These are phyloP conservation scores for Molorchus minor DNA, from an alignment of 2,888 invertebrate species.

Conservation along the genomic window DNA sequence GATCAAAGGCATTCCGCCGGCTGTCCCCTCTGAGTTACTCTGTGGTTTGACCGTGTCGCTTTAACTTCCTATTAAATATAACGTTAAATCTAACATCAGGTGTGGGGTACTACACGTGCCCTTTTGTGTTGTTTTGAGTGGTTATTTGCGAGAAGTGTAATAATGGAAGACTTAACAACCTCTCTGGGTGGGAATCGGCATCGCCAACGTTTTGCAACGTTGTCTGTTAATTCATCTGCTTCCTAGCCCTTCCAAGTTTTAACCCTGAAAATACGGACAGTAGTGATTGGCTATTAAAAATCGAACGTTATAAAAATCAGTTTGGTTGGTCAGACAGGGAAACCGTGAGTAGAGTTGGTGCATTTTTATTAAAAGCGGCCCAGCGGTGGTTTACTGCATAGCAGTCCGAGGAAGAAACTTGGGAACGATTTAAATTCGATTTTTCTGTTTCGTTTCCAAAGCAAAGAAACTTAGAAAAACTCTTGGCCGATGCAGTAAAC, in stretches of 20 bases:
- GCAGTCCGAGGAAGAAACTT: background rate
- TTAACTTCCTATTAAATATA: too few relatives aligned
- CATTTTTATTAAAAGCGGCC: background rate
- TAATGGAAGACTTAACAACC: background rate
- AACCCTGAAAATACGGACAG: background rate
- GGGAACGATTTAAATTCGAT: background rate
- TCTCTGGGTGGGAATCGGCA: background rate
- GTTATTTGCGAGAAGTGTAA: background rate
- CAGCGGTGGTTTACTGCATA: background rate
- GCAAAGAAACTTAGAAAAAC: background rate
- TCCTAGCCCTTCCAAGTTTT: background rate
- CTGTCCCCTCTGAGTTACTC: too few relatives aligned
- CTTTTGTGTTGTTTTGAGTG: background rate
- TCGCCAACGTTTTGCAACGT: background rate
- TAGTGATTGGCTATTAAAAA: background rate
- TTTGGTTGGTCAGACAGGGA: background rate
- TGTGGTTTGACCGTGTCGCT: too few relatives aligned
- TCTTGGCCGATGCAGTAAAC: slow-evolving; percentile 12
- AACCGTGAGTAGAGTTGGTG: background rate
- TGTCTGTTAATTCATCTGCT: background rate
- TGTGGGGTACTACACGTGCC: background rate
- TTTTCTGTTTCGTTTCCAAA: background rate
- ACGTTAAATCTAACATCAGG: background rate
- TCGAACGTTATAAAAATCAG: background rate
- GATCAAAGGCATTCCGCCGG: too few relatives aligned